Evolutionary conservation across 2,797 vertebrate species (phyloP).

Genomic region (Tenualosa thibaudeaui): DNA sequence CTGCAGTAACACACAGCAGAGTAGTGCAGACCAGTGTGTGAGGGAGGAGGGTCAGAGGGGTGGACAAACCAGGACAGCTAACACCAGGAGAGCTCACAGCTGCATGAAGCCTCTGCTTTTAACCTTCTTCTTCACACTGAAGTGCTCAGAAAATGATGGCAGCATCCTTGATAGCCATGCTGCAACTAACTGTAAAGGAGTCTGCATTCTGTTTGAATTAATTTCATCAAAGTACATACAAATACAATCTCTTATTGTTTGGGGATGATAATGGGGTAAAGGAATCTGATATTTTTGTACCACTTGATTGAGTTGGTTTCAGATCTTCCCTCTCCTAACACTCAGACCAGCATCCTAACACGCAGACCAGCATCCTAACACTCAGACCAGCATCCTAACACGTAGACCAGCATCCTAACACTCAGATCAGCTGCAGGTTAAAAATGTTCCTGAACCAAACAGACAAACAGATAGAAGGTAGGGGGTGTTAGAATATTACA

Average conservation of each 20-base stretch:
- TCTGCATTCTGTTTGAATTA: neutral
- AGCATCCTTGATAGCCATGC: neutral
- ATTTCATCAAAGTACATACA: neutral
- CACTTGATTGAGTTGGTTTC: neutral
- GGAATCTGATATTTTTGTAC: neutral
- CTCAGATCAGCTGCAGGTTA: too few species aligned
- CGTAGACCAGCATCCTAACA: too few species aligned
- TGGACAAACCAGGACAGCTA: neutral
- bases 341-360: too few species aligned
- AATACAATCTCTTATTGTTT: neutral
- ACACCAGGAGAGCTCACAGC: neutral
- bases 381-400: too few species aligned
- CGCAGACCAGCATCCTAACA: too few species aligned
- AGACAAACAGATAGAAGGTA: too few species aligned
- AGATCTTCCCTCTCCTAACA: too few species aligned
- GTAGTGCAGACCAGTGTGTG: neutral
- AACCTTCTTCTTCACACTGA: neutral
- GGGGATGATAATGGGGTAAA: neutral
- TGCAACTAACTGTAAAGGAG: neutral
- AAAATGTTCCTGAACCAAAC: too few species aligned
- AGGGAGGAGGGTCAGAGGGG: slow-evolving; percentile 5
- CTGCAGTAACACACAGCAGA: neutral
- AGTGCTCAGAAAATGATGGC: neutral
- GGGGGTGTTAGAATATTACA: too few species aligned
- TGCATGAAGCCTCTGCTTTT: neutral